Percentiles rank a stretch among this genome's conserved stretches.
These are phyloP conservation scores for Callocephalon fimbriatum DNA, from an alignment of 2,113 vertebrate species.

Conservation along the genomic window DNA sequence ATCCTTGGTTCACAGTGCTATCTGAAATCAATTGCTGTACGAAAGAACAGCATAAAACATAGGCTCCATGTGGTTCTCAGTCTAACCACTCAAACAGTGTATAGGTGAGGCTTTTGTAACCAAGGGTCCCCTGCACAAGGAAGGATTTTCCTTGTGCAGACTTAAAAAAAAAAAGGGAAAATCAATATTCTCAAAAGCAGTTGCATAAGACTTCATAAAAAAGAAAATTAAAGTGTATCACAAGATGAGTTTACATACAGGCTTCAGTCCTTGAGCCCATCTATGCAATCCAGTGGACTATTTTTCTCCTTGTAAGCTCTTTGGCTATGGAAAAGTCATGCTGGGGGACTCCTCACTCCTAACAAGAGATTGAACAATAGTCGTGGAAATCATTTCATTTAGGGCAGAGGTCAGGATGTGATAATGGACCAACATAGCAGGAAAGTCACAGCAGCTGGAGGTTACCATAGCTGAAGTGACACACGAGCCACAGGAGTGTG, in stretches of 20 bases:
- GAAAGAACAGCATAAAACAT: not conserved
- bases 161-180: not conserved
- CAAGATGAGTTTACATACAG: not conserved
- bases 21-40: not conserved
- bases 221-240: not conserved
- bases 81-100: not conserved
- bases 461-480: not conserved
- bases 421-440: not conserved
- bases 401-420: not conserved
- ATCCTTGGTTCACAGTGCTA: not conserved
- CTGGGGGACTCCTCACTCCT: not conserved
- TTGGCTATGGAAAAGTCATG: not conserved
- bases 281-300: not conserved
- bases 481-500: not conserved
- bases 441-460: not conserved
- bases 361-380: not conserved
- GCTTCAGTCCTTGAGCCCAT: not conserved
- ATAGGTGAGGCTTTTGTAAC: not conserved
- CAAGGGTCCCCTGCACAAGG: not conserved
- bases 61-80: not conserved
- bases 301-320: not conserved
- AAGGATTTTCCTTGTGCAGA: not conserved
- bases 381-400: not conserved
- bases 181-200: not conserved
- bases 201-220: not conserved